phyloP scores from a whole-genome alignment of 2,113 vertebrate species.

The Lasiurus borealis region DNA sequence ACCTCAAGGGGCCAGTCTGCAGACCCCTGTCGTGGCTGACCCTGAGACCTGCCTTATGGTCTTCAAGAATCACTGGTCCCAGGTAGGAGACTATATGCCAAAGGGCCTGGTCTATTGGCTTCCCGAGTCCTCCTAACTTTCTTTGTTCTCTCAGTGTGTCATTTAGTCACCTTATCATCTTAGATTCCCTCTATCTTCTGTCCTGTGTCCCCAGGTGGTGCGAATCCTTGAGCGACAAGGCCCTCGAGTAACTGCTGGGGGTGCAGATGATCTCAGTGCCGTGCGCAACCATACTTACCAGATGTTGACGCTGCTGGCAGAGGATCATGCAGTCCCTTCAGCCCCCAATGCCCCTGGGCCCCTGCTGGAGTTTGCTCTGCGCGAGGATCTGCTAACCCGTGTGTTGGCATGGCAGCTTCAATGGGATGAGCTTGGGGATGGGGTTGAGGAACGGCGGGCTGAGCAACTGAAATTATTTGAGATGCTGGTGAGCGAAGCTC shows the following conservation, averaged over 20 bases:
- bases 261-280: slow-evolving; percentile 93
- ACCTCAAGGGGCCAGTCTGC: slow-evolving; percentile 87
- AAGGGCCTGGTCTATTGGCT: not conserved
- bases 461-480: slow-evolving; percentile 97
- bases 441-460: slow-evolving; percentile 92
- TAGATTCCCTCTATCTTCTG: slow-evolving; percentile 38
- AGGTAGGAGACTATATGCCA: slow-evolving; percentile 86
- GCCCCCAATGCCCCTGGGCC: slow-evolving; percentile 88
- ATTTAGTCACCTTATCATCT: not conserved
- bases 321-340: slow-evolving; percentile 89
- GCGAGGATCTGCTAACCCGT: slow-evolving; percentile 91
- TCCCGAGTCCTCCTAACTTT: not conserved
- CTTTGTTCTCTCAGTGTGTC: not conserved
- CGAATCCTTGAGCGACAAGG: slow-evolving; percentile 93
- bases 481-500: slow-evolving; percentile 96
- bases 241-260: slow-evolving; percentile 84
- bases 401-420: slow-evolving; percentile 94
- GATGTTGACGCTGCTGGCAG: slow-evolving; percentile 95
- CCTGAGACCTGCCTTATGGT: slow-evolving; percentile 98
- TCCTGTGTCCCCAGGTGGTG: slow-evolving; percentile 88
- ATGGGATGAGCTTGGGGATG: slow-evolving; percentile 89
- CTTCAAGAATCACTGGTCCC: slow-evolving; percentile 98
- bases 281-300: slow-evolving; percentile 97
- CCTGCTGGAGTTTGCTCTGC: slow-evolving; percentile 93
- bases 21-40: slow-evolving; percentile 93